Evolutionary conservation across 2,888 invertebrate species (phyloP).

Genomic region (Lasioglossum leucozonium): DNA sequence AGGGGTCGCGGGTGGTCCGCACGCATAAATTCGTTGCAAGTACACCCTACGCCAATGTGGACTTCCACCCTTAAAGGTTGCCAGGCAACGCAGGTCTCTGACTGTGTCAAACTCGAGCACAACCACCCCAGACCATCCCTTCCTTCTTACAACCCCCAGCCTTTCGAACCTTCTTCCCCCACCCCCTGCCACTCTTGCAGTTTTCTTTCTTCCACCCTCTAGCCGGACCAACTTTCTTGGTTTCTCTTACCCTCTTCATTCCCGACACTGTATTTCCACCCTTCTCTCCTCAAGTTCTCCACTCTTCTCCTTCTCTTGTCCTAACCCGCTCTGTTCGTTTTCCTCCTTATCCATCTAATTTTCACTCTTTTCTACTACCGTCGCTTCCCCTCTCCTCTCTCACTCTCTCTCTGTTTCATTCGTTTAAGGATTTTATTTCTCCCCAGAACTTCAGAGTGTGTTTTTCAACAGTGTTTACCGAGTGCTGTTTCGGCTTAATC

Average conservation of each 20-base stretch:
- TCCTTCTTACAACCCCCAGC: constrained; percentile 60
- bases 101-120: constrained; percentile 82
- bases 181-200: background rate
- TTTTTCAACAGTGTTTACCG: constrained; percentile 22
- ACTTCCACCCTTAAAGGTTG: constrained; percentile 80
- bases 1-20: constrained; percentile 46
- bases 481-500: background rate
- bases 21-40: constrained; percentile 79
- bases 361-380: background rate
- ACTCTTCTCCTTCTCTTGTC: background rate
- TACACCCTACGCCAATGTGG: constrained; percentile 77
- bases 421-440: constrained; percentile 12
- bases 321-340: background rate
- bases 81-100: constrained; percentile 82
- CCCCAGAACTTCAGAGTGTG: constrained; percentile 22
- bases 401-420: background rate
- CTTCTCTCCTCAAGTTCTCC: background rate
- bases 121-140: constrained; percentile 66
- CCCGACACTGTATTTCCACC: constrained; percentile 16
- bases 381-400: background rate
- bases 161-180: background rate
- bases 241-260: constrained; percentile 15
- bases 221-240: constrained; percentile 43
- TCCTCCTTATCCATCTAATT: constrained; percentile 39
- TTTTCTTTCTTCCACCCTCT: constrained; percentile 5